Evolutionary conservation across 2,113 vertebrate species (phyloP).

Genomic region (Heptranchias perlo): DNA sequence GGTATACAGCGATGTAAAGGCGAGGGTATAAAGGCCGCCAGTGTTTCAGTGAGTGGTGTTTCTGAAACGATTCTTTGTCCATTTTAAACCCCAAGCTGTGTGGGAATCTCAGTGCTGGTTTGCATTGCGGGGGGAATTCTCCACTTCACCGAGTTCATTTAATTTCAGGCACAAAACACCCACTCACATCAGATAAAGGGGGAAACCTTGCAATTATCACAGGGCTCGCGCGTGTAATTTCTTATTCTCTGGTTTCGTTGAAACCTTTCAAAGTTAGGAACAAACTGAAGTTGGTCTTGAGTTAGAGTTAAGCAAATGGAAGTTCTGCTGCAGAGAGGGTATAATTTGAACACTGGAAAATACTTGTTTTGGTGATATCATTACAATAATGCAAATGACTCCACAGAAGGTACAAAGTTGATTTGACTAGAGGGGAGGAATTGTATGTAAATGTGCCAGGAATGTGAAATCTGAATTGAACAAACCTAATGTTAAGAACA

Average conservation of each 20-base stretch:
- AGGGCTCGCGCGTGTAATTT: background rate
- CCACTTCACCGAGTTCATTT: background rate
- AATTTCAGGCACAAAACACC: constrained; percentile 2
- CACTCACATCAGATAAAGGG: background rate
- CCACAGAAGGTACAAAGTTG: background rate
- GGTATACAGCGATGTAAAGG: background rate
- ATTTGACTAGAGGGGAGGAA: background rate
- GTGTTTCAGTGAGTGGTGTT: background rate
- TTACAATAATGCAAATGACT: background rate
- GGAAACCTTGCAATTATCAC: background rate
- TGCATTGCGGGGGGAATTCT: background rate
- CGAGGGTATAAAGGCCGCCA: too few relatives aligned
- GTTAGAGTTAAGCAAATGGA: too few relatives aligned
- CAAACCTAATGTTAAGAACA: background rate
- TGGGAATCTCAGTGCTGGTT: background rate
- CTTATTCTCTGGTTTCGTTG: background rate
- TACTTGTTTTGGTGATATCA: background rate
- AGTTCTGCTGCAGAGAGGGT: background rate
- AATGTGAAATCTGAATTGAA: background rate
- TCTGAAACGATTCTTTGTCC: background rate
- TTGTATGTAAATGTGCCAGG: background rate
- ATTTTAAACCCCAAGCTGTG: background rate
- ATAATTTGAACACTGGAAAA: background rate
- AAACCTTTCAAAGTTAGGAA: background rate
- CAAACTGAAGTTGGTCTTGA: background rate